A percentile compares a stretch with the other conserved stretches of the same genome.
Evolutionary conservation across 2,888 invertebrate species (phyloP).

Genomic region (Pandemis heparana): DNA sequence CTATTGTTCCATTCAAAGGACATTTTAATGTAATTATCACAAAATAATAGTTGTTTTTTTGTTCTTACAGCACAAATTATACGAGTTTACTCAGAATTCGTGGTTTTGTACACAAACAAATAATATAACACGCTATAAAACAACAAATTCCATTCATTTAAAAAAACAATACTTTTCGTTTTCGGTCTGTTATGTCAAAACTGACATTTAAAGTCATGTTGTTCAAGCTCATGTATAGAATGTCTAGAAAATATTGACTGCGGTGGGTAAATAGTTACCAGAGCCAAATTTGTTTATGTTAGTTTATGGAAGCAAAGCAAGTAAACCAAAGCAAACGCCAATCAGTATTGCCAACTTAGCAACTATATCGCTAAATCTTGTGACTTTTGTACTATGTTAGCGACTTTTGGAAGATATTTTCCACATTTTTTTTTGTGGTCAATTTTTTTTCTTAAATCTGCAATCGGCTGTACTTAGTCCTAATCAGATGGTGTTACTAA

Average conservation of each 20-base stretch:
- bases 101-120: neutral
- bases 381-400: no score
- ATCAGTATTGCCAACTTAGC: neutral
- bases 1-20: neutral
- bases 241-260: neutral
- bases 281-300: neutral
- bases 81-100: neutral
- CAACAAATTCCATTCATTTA: neutral
- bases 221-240: neutral
- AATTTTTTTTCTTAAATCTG: no score
- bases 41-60: neutral
- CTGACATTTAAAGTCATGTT: neutral
- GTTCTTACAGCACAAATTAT: neutral
- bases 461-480: no score
- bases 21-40: neutral
- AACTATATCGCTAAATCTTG: no score
- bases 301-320: neutral
- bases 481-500: no score
- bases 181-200: neutral
- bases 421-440: no score
- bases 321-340: neutral
- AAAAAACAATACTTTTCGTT: constrained; percentile 1
- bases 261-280: neutral
- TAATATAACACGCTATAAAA: neutral
- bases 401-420: no score